Evolutionary conservation across 2,888 invertebrate genomes (phyloP).

Genomic region (Odontocerum albicorne): DNA sequence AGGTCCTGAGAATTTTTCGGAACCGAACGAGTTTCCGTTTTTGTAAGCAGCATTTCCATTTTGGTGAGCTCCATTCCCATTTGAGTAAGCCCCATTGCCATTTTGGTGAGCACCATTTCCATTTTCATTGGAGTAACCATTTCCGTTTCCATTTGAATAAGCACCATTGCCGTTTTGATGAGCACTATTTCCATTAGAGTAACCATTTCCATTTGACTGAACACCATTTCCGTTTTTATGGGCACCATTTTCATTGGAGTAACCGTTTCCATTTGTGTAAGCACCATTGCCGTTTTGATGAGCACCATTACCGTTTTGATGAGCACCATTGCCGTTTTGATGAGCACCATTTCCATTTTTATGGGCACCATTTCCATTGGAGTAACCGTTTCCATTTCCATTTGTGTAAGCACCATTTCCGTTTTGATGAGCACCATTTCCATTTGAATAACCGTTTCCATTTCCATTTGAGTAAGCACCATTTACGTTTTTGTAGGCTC

Average conservation of each 20-base stretch:
- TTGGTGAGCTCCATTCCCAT: constrained; percentile 3
- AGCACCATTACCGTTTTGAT: constrained; percentile 6
- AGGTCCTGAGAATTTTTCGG: neutral
- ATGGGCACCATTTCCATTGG: constrained; percentile 6
- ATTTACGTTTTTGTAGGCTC: constrained; percentile 8
- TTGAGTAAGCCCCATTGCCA: constrained; percentile 10
- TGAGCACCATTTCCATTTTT: neutral
- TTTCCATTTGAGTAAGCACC: constrained; percentile 5
- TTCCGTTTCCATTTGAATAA: constrained; percentile 22
- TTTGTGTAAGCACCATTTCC: constrained; percentile 11
- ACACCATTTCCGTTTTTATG: constrained; percentile 22
- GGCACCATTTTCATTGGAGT: constrained; percentile 9
- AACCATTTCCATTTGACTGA: neutral
- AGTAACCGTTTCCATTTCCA: constrained; percentile 14
- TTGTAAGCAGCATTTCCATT: constrained; percentile 12
- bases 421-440: constrained; percentile 3
- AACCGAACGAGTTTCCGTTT: constrained; percentile 3
- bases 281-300: constrained; percentile 19
- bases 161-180: constrained; percentile 4
- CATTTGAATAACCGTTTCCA: neutral
- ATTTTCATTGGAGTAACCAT: constrained; percentile 2
- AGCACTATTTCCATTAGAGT: constrained; percentile 19
- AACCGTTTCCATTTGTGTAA: constrained; percentile 14
- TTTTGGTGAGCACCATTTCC: constrained; percentile 4
- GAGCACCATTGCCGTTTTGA: constrained; percentile 12